Evolutionary conservation across 2,888 invertebrate species (phyloP).

Genomic region (Nomada goodeniana): DNA sequence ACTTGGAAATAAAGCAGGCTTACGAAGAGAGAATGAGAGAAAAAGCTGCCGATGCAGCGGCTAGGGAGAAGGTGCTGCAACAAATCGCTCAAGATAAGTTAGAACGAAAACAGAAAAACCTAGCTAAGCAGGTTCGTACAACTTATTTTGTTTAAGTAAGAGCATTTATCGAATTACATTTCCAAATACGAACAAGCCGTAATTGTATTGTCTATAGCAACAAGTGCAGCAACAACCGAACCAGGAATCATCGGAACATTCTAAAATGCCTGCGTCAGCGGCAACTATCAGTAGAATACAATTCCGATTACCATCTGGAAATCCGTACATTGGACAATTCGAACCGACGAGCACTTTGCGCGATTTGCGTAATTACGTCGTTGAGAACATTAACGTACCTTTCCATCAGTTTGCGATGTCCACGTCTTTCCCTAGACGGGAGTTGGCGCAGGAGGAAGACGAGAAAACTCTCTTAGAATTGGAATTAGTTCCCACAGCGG

Average conservation of each 20-base stretch:
- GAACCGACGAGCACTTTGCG: slow-evolving; percentile 88
- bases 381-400: slow-evolving; percentile 85
- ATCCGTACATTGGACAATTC: slow-evolving; percentile 90
- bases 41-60: slow-evolving; percentile 90
- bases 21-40: slow-evolving; percentile 91
- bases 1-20: slow-evolving; percentile 90
- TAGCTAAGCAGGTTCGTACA: slow-evolving; percentile 72
- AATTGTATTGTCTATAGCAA: slow-evolving; percentile 61
- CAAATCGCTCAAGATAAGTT: slow-evolving; percentile 95
- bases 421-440: slow-evolving; percentile 91
- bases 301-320: slow-evolving; percentile 94
- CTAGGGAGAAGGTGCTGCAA: slow-evolving; percentile 91
- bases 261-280: slow-evolving; percentile 32
- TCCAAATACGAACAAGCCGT: slow-evolving; percentile 13
- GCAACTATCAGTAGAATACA: slow-evolving; percentile 90
- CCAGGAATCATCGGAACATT: slow-evolving; percentile 53
- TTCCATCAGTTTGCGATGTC: slow-evolving; percentile 89
- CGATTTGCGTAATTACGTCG: slow-evolving; percentile 86
- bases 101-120: slow-evolving; percentile 86
- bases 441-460: slow-evolving; percentile 86
- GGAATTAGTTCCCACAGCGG: slow-evolving; percentile 90
- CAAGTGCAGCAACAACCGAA: slow-evolving; percentile 53
- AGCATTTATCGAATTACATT: background rate
- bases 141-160: background rate
- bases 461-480: slow-evolving; percentile 87